These are phyloP conservation scores for Tiliacea citrago DNA, from an alignment of 2,888 invertebrate species.

Conservation along the genomic window DNA sequence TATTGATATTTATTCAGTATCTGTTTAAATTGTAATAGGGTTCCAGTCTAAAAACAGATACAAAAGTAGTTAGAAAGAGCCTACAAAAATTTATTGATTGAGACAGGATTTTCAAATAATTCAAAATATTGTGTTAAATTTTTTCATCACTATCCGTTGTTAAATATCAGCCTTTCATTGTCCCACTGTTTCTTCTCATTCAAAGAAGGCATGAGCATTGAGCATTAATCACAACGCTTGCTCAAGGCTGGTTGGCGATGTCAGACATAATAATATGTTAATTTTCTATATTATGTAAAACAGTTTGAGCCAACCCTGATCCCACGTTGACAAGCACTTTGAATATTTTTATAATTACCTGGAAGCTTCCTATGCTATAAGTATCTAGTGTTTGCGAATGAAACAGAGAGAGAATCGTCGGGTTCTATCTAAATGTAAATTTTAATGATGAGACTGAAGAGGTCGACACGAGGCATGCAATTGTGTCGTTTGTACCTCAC, in stretches of 20 bases:
- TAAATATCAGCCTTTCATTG: neutral
- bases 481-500: constrained; percentile 9
- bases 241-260: too few relatives aligned
- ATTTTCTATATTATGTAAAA: neutral
- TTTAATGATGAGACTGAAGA: constrained; percentile 11
- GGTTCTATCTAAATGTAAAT: constrained; percentile 44
- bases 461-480: neutral
- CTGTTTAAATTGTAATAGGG: neutral
- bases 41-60: neutral
- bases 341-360: constrained; percentile 42
- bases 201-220: too few relatives aligned
- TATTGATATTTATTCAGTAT: neutral
- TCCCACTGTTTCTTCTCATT: too few relatives aligned
- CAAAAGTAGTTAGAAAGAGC: neutral
- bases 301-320: neutral
- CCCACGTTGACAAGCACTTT: neutral
- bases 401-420: constrained; percentile 14
- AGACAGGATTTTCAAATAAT: neutral
- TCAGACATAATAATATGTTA: too few relatives aligned
- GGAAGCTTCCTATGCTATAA: neutral
- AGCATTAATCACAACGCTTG: too few relatives aligned
- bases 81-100: neutral
- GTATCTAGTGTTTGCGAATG: constrained; percentile 8
- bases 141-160: neutral
- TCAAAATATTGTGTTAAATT: neutral